Evolutionary conservation across 2,113 vertebrate species (phyloP), one percentile per base, ranked within the genome.

Genomic region (Rostratula benghalensis): DNA sequence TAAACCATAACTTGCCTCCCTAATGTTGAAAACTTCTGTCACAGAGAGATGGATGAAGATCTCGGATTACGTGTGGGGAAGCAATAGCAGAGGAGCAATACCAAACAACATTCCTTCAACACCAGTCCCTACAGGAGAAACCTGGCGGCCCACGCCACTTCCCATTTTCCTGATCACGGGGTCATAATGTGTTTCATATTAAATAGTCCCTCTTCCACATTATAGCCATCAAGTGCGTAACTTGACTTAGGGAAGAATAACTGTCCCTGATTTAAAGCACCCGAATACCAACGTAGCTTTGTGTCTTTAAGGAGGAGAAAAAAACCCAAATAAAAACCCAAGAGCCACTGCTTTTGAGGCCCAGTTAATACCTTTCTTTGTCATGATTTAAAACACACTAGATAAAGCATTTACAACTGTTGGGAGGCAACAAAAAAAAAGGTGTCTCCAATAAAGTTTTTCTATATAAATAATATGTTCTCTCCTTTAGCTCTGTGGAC

Each of bases 371-470:
- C 56, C 16, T 54, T 77, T 21, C 73, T 73, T 48, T 90, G 41
- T 77, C 81, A 16, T 57, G 50, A 83, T 84, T 90, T 94, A 97
- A 96, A 96, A 64, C 77, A 87, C 73, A 45, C 65, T 59, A 93
- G 85, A 91, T 94, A 90, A 87, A 80, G 67, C 60, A 93, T 89
- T 94, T 83, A 93, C 57, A 87, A 74, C 59, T 87, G 79, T 33
- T 23, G 19, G 51, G 63, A 85, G 51, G 54, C 91, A 80, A 60
- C 60, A 12, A 46, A 94, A 94, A 94, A 94, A 94, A 94, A 71
- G 57, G 74, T 91, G 63, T 60, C 84, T 96, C 68, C 83, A 88
- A 23, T 80, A 28, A 87, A 79, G 35, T 60, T 69, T 89, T 41
- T 63, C 79, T 93, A 92, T 37, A 92, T 51, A 79, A 94, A 90